Evolutionary conservation across 2,113 vertebrate species (phyloP).

Genomic region (Xenotilapia flavipinnis): DNA sequence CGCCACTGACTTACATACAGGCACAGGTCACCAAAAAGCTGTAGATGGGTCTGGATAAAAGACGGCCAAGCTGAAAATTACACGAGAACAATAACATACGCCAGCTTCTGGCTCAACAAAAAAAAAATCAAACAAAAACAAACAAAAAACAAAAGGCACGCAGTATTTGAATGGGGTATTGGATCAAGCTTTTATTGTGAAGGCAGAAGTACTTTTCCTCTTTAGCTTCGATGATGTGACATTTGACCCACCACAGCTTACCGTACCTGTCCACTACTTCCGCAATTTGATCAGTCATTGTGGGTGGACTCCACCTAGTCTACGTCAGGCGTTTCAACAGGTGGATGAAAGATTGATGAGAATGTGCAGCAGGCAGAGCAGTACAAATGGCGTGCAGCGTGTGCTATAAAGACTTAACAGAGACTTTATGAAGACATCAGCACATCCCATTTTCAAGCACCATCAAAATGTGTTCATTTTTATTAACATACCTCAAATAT

Average conservation of each 20-base stretch:
- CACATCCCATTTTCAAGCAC: background rate
- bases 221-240: background rate
- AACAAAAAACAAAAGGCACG: background rate
- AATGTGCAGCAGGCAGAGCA: background rate
- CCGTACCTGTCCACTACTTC: constrained; percentile 38
- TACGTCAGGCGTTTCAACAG: constrained; percentile 21
- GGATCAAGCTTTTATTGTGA: constrained; percentile 20
- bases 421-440: background rate
- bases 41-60: background rate
- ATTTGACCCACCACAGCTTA: background rate
- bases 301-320: constrained; percentile 1
- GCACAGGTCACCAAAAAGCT: background rate
- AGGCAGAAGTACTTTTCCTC: background rate
- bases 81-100: background rate
- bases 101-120: background rate
- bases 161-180: background rate
- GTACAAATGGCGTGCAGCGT: background rate
- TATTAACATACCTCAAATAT: background rate
- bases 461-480: background rate
- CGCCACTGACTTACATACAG: background rate
- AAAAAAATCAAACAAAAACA: background rate
- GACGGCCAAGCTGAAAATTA: background rate
- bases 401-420: background rate
- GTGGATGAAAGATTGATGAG: constrained; percentile 54
- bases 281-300: constrained; percentile 46